Conservation (phyloP, 2,113 vertebrate genomes). For the Macrotis lagotis region DNA sequence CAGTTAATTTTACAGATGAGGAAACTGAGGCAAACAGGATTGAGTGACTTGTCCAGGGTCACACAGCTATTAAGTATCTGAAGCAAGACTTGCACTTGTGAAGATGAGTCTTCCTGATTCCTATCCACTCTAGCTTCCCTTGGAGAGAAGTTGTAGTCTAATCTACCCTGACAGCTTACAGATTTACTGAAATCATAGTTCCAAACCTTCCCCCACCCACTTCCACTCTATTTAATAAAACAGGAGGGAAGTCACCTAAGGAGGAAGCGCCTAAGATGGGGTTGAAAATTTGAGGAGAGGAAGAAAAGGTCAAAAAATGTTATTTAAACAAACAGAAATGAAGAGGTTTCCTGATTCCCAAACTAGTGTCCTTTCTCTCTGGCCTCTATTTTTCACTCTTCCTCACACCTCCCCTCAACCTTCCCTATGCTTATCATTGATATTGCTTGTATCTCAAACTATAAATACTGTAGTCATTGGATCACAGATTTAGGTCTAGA, state of each 20-base stretch:
- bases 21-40: neutral
- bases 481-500: no score
- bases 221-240: neutral
- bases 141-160: neutral
- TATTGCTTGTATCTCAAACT: neutral
- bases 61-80: no score
- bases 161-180: neutral
- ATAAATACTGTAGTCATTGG: neutral
- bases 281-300: neutral
- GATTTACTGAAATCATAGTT: neutral
- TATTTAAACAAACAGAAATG: neutral
- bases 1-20: neutral
- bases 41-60: no score
- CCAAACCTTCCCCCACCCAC: neutral
- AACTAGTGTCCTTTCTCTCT: neutral
- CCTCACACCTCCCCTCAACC: neutral
- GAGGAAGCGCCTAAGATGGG: neutral
- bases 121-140: neutral
- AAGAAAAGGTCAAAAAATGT: neutral
- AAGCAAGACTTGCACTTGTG: neutral
- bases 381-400: neutral
- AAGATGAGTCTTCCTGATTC: neutral
- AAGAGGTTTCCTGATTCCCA: neutral
- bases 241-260: neutral
- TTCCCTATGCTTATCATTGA: neutral